phyloP scores from a whole-genome alignment of 2,113 vertebrate species.

The Sorex araneus region DNA sequence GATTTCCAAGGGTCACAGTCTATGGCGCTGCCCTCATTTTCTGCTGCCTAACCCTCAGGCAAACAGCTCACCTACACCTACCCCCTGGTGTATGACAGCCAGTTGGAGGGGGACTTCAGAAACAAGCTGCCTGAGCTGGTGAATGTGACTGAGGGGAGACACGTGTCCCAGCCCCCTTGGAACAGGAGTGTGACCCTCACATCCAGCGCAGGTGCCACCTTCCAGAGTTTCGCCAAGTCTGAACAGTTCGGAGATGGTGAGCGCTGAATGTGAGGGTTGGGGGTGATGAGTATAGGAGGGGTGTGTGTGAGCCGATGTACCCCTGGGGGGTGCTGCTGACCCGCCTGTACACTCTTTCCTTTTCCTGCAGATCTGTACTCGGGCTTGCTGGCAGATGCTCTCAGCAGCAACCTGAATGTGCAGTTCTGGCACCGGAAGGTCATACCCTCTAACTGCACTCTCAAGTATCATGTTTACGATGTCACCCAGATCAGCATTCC shows the following conservation, averaged over 20 bases:
- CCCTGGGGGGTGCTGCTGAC: too few species aligned
- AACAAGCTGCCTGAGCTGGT: conserved; percentile 87
- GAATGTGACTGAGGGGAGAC: conserved; percentile 81
- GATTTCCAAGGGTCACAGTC: not conserved
- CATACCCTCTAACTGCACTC: too few species aligned
- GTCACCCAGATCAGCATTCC: too few species aligned
- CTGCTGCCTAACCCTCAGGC: conserved; percentile 85
- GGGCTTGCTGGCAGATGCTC: too few species aligned
- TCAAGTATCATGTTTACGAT: too few species aligned
- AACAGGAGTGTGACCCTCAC: conserved; percentile 90
- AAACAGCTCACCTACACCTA: conserved; percentile 93
- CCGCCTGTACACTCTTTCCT: too few species aligned
- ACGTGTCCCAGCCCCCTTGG: conserved; percentile 60
- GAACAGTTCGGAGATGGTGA: conserved; percentile 91
- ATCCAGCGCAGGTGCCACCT: conserved; percentile 89
- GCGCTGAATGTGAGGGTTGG: not conserved
- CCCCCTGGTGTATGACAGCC: conserved; percentile 90
- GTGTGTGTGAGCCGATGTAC: too few species aligned
- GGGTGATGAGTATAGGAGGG: too few species aligned
- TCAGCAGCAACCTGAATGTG: too few species aligned
- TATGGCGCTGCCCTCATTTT: not conserved
- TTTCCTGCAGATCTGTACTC: too few species aligned
- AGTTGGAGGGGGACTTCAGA: conserved; percentile 87
- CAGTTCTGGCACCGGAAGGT: too few species aligned
- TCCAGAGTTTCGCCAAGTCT: conserved; percentile 94